Evolutionary conservation across 1,140 invertebrate species (phyloP).

Genomic region (Mamestra configurata): DNA sequence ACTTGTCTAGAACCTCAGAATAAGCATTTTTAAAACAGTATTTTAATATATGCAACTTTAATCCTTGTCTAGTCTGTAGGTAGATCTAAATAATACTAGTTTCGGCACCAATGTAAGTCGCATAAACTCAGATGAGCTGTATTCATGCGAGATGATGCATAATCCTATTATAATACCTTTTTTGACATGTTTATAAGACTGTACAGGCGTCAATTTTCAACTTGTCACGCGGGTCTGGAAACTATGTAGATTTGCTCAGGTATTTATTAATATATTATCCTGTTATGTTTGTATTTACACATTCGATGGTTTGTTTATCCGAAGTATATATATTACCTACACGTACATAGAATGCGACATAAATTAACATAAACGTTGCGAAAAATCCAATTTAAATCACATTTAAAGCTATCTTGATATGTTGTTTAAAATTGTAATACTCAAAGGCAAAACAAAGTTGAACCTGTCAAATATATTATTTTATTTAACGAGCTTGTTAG

Average conservation of each 20-base stretch:
- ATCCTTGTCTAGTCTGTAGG: background rate
- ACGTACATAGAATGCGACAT: background rate
- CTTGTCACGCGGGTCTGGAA: background rate
- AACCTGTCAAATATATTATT: slow-evolving; percentile 52
- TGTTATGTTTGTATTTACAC: background rate
- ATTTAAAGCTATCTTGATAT: background rate
- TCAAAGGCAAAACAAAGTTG: slow-evolving; percentile 38
- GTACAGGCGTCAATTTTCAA: slow-evolving; percentile 3
- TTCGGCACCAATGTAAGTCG: background rate
- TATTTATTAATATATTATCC: slow-evolving; percentile 3
- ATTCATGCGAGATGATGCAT: slow-evolving; percentile 5
- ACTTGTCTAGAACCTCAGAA: too few relatives aligned
- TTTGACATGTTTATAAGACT: slow-evolving; percentile 33
- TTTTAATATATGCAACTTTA: background rate
- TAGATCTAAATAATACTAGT: slow-evolving; percentile 8
- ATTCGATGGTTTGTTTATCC: background rate
- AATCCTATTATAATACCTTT: slow-evolving; percentile 18
- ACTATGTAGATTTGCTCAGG: background rate
- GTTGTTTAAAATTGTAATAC: slow-evolving; percentile 10
- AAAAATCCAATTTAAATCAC: slow-evolving; percentile 2
- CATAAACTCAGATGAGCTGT: slow-evolving; percentile 12
- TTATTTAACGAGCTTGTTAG: slow-evolving; percentile 45
- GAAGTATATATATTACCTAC: background rate
- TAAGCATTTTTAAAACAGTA: too few relatives aligned
- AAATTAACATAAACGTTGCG: background rate